Evolutionary conservation across 2,888 invertebrate species (phyloP).

Genomic region (Xylophagus ater): DNA sequence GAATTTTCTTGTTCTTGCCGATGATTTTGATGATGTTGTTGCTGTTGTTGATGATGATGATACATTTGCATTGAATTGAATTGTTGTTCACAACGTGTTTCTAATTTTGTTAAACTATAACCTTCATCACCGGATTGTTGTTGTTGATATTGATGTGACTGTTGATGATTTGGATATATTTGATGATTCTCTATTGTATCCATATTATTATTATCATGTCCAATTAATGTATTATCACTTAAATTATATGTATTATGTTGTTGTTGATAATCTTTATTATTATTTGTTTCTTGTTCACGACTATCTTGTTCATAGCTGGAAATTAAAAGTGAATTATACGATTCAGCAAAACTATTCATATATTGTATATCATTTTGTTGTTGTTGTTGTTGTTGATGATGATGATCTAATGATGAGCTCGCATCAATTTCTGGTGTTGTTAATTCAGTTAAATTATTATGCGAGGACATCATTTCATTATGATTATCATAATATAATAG

Average conservation of each 20-base stretch:
- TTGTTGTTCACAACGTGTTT: conserved; percentile 29
- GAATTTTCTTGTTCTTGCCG: neutral
- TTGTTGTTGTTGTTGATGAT: conserved; percentile 1
- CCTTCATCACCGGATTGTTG: conserved; percentile 28
- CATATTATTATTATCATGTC: conserved; percentile 21
- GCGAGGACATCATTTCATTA: conserved; percentile 7
- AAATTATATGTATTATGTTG: conserved; percentile 19
- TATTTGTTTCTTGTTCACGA: conserved; percentile 6
- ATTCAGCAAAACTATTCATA: conserved; percentile 33
- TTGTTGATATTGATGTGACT: conserved; percentile 33
- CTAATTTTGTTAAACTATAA: conserved; percentile 35
- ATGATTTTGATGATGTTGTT: conserved; percentile 9
- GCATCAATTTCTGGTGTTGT: too few species aligned
- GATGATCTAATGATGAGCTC: neutral
- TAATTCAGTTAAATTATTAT: too few species aligned
- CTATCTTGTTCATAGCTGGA: conserved; percentile 19
- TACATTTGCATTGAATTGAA: conserved; percentile 6
- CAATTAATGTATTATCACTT: conserved; percentile 19
- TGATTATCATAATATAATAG: conserved; percentile 17
- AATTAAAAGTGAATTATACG: conserved; percentile 32
- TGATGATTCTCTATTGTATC: too few species aligned
- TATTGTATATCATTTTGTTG: conserved; percentile 11
- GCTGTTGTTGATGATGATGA: too few species aligned
- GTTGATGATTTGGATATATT: conserved; percentile 26
- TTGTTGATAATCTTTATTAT: conserved; percentile 8